Evolutionary conservation across 2,797 vertebrate species (phyloP).

Genomic region (Anas georgica): DNA sequence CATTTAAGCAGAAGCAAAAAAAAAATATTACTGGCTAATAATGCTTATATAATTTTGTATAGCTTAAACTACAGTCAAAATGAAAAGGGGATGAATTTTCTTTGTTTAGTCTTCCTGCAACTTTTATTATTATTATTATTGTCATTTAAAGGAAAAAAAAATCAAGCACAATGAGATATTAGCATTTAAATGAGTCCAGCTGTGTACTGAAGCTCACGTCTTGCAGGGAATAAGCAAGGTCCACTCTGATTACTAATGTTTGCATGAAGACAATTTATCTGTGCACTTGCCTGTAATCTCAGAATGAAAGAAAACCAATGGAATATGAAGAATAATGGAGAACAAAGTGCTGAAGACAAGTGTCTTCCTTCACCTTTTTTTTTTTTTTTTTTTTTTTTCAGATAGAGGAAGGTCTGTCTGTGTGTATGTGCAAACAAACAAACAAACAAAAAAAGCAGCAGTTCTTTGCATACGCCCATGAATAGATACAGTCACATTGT

Average conservation of each 20-base stretch:
- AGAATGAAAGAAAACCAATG: not conserved
- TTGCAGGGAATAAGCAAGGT: not conserved
- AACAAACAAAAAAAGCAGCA: fast-evolving
- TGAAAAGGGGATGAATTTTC: not conserved
- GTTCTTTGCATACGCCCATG: not conserved
- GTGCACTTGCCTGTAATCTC: not conserved
- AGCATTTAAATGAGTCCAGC: not conserved
- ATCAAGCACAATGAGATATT: not conserved
- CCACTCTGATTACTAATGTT: not conserved
- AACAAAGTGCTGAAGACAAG: not conserved
- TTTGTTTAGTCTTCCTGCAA: not conserved
- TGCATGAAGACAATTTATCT: not conserved
- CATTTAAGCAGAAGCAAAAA: not conserved
- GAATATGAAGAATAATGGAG: not conserved
- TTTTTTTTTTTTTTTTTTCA: not conserved
- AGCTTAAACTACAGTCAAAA: not conserved
- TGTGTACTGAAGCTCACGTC: not conserved
- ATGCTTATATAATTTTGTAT: not conserved
- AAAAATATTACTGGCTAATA: not conserved
- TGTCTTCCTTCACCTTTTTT: not conserved
- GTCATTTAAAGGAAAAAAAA: not conserved
- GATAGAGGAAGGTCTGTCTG: not conserved
- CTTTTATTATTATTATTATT: not conserved
- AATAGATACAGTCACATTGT: not conserved
- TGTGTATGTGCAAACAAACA: not conserved